Percentiles rank a stretch among this genome's conserved stretches.
Conservation (phyloP, 2,113 vertebrate genomes). For the Brachyistius frenatus region DNA sequence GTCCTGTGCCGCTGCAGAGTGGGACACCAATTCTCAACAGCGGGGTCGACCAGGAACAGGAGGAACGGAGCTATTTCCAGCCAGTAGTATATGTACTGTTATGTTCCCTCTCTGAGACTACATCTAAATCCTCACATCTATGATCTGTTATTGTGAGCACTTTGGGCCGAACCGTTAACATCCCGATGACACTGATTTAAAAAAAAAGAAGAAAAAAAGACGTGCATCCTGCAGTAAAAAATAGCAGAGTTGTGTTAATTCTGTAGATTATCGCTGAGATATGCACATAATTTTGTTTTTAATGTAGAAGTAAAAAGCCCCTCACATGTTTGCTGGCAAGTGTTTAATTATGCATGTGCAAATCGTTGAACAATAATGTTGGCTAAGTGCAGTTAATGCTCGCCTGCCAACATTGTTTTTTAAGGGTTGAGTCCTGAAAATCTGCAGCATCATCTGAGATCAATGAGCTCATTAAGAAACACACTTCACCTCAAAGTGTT, state of each 20-base stretch:
- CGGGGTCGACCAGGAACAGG: conserved; percentile 60
- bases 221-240: background rate
- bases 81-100: background rate
- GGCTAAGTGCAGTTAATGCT: conserved; percentile 22
- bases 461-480: background rate
- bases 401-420: conserved; percentile 27
- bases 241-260: background rate
- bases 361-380: conserved; percentile 30
- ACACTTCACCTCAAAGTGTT: background rate
- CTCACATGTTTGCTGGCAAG: conserved; percentile 8
- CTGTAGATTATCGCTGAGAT: background rate
- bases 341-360: conserved; percentile 52
- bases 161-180: too few relatives aligned
- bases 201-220: too few relatives aligned
- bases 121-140: background rate
- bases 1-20: conserved; percentile 62
- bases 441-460: background rate
- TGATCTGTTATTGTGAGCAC: background rate
- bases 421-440: background rate
- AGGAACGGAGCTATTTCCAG: conserved; percentile 39
- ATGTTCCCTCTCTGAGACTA: background rate
- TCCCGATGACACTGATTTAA: too few relatives aligned
- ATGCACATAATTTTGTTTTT: background rate
- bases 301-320: background rate
- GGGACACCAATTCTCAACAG: conserved; percentile 59